phyloP scores from a whole-genome alignment of 2,113 vertebrate species.

The Microtus richardsoni region DNA sequence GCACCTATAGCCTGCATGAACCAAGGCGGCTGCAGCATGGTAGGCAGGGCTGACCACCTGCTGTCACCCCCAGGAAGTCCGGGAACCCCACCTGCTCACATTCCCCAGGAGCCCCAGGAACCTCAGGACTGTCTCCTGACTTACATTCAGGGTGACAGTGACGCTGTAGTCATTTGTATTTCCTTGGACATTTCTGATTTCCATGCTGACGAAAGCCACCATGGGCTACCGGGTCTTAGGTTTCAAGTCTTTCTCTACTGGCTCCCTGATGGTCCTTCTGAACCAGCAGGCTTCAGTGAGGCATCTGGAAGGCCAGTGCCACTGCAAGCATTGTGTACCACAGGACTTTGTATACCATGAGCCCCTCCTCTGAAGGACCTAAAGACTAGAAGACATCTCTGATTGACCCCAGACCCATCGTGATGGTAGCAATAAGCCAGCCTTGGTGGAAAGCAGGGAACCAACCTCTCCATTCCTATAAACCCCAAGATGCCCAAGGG shows the following conservation, averaged over 20 bases:
- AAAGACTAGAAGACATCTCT: background rate
- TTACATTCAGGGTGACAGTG: background rate
- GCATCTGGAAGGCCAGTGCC: too few relatives aligned
- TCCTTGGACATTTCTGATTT: background rate
- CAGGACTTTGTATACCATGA: background rate
- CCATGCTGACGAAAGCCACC: background rate
- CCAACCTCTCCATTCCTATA: background rate
- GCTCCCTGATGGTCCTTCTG: too few relatives aligned
- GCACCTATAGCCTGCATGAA: background rate
- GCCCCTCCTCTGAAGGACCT: background rate
- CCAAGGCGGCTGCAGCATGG: background rate
- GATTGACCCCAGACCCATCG: background rate
- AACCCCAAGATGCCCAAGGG: background rate
- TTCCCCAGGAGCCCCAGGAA: background rate
- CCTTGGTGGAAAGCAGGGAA: background rate
- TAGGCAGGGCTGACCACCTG: background rate
- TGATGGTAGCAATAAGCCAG: background rate
- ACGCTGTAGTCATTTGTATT: background rate
- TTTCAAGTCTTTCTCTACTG: background rate
- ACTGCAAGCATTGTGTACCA: too few relatives aligned
- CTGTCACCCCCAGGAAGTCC: background rate
- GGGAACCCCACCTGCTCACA: too few relatives aligned
- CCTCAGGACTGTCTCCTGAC: background rate
- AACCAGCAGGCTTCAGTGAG: background rate
- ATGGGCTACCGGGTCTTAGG: background rate